Evolutionary conservation across 2,888 invertebrate genomes (phyloP), one percentile per base, ranked within the genome.

Genomic region (Lymantria monacha): DNA sequence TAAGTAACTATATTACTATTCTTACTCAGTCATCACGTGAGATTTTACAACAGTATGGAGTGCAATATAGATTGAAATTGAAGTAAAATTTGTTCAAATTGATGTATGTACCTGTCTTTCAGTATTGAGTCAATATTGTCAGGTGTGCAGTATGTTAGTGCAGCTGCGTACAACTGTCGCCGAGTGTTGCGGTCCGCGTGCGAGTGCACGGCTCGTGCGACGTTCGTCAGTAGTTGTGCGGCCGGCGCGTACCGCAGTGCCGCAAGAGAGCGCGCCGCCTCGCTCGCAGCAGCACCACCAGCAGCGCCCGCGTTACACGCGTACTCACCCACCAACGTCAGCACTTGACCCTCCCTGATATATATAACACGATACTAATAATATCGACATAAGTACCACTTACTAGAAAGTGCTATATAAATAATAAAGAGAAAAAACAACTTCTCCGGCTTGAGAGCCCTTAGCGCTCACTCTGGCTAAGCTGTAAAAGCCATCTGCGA

Each of bases 271-370:
- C 41, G 41, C 52, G 83, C 67, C 57, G 76, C 72, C 15, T 78
- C 81, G 48, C 43, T 58, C 69, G 61, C n/a, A 75, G 76, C 59
- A 79, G 71, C 59, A 71, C 72, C 8, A 77, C 84, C 54, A 79
- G 72, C 12, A 12, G 55, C 69, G 42, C 72, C 70, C 3, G 79
- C 85, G 12, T 57, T 66, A 22, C 45, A 53, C 30, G 83, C 83
- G 58, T 56, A 57, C 50, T 41, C 42, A 0, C 78, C 72, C 51
- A 85, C 80, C 7, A 72, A 68, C 46, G 70, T 64, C 36, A 88
- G 69, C n/a, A 89, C 86, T 1, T 51, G 44, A 1, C 82, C 83
- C 54, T 87, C 87, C 50, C 87, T 86, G 56, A 22, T 22, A 22
- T n/a, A n/a, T n/a, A 22, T 22, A 22, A 22, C 22, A 22, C 22